These are phyloP conservation scores for Sthenelais limicola DNA, from an alignment of 2,888 invertebrate genomes.

Conservation along the genomic window DNA sequence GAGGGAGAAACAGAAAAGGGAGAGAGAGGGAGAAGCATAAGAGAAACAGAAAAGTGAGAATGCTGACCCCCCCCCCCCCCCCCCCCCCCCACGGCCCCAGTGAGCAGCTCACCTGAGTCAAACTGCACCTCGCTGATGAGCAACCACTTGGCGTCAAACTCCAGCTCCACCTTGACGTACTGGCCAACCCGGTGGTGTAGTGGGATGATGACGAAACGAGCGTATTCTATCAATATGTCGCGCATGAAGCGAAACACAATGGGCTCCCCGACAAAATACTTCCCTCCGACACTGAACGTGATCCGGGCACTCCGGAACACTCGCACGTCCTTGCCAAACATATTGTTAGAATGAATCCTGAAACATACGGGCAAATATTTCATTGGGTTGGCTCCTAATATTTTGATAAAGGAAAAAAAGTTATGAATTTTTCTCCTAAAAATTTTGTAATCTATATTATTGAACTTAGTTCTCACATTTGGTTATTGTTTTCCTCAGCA, in stretches of 20 bases:
- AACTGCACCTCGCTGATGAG: constrained; percentile 92
- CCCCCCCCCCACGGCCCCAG: no score
- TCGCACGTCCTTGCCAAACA: constrained; percentile 87
- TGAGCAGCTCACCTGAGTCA: constrained; percentile 83
- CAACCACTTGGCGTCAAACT: constrained; percentile 88
- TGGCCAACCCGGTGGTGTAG: constrained; percentile 86
- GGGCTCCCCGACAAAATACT: constrained; percentile 83
- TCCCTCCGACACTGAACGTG: constrained; percentile 84
- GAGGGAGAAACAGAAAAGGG: background rate
- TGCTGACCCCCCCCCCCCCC: no score
- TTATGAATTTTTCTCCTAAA: no score
- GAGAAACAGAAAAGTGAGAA: no score
- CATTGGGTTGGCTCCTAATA: no score
- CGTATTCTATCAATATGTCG: constrained; percentile 85
- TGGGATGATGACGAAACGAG: constrained; percentile 86
- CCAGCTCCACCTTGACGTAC: constrained; percentile 83
- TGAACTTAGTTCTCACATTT: no score
- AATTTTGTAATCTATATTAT: no score
- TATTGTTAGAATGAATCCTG: constrained; percentile 87
- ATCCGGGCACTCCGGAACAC: constrained; percentile 86
- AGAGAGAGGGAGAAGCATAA: background rate
- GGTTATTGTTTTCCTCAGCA: no score
- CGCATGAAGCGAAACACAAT: constrained; percentile 79
- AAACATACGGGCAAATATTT: constrained; percentile 85
- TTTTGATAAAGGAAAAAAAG: no score